Conservation (phyloP, 1,140 invertebrate genomes). For the Andrena cerasifolii region DNA sequence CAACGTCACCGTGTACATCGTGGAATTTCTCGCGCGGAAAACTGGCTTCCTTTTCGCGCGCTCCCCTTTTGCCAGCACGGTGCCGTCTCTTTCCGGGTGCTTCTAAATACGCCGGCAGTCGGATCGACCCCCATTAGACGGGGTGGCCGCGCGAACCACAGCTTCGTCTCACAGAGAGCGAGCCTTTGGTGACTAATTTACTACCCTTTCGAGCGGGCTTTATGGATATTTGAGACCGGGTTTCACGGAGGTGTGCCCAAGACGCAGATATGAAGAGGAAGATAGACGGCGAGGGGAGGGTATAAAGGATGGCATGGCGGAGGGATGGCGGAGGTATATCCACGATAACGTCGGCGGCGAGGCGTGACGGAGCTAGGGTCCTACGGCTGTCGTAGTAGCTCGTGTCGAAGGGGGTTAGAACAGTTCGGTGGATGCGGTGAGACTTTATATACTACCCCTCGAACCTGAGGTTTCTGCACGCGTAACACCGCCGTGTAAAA, state of each 20-base stretch:
- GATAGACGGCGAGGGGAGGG: not conserved
- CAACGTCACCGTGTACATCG: not conserved
- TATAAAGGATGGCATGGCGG: not conserved
- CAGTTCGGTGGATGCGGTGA: constrained; percentile 8
- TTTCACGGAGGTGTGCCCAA: not conserved
- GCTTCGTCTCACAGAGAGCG: not conserved
- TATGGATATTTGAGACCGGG: constrained; percentile 21
- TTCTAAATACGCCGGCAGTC: constrained; percentile 8
- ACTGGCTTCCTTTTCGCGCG: not conserved
- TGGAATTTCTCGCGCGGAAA: constrained; percentile 7
- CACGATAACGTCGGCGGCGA: constrained; percentile 31
- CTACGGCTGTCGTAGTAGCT: not conserved
- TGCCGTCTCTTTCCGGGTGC: too few relatives aligned
- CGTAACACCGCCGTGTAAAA: constrained; percentile 18
- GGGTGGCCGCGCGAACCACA: not conserved
- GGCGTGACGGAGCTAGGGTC: constrained; percentile 19
- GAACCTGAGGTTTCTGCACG: constrained; percentile 22
- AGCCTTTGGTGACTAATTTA: constrained; percentile 38
- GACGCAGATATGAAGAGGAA: constrained; percentile 3
- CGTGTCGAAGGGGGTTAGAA: not conserved
- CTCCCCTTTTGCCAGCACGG: not conserved
- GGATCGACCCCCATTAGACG: constrained; percentile 6
- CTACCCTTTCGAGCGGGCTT: constrained; percentile 8
- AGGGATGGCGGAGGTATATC: not conserved
- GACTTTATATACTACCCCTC: constrained; percentile 1